Evolutionary conservation across 2,888 invertebrate species (phyloP), one percentile per base, ranked within the genome.

Genomic region (Drosophila birchii): DNA sequence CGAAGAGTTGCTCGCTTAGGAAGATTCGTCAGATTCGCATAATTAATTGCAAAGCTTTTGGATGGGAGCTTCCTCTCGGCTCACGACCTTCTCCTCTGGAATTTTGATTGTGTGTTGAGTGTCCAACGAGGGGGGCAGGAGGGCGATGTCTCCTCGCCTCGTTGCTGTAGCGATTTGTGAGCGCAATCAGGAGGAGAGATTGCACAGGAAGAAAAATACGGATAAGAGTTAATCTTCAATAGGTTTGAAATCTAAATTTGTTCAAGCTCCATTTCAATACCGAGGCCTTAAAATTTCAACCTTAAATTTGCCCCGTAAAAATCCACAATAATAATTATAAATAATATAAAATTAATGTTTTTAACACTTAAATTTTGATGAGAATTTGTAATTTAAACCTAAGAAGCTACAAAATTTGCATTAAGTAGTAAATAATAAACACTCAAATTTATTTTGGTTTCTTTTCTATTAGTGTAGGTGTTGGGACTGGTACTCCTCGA

Each of bases 21-120:
- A 90, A 86, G 82, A 85, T 87, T 87, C 86, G 89, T 87, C 91
- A 91, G 90, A 90, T 90, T 90, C 88, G 83, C 82, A 90, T 91
- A 90, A 90, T 91, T 91, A 90, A 90, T 90, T 91, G 87, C 90
- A 77, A 84, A 86, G 81, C 88, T 89, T 79, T 71, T 73, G 72
- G 71, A 72, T 49, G 71, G 71, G 41, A 57, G 67, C 66, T 38
- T 47, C 60, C 73, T 45, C 71, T 69, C 68, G 63, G 85, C 89
- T 75, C 75, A 73, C 78, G 68, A 80, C 72, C 74, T 60, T 69
- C 56, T 83, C 88, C 89, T 87, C 74, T 88, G 84, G 84, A 89
- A 85, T 85, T 85, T 89, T 89, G 89, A 89, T 85, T 85, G 84
- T 89, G 71, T 89, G 88, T 80, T 62, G 71, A 75, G 79, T 53